phyloP scores from a whole-genome alignment of 1,140 invertebrate species.

The Leptinotarsa lineolata region DNA sequence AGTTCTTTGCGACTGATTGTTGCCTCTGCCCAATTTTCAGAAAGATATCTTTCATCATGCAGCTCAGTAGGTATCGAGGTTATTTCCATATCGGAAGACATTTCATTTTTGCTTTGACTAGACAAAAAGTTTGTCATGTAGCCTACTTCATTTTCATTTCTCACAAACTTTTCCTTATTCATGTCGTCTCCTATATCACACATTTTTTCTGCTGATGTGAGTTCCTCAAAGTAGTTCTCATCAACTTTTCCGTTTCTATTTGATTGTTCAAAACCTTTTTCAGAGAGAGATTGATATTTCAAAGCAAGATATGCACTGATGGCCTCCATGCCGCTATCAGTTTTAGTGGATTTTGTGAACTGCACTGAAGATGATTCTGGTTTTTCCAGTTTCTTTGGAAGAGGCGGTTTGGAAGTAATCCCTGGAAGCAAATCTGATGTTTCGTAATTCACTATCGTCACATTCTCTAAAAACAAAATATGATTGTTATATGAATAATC shows the following conservation, averaged over 20 bases:
- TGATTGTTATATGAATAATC: not conserved
- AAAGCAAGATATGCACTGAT: slow-evolving; percentile 41
- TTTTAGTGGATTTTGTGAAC: slow-evolving; percentile 12
- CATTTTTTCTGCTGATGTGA: too few species aligned
- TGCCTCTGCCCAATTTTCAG: slow-evolving; percentile 14
- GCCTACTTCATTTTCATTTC: not conserved
- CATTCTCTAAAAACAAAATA: not conserved
- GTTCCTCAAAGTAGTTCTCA: not conserved
- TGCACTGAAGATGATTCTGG: not conserved
- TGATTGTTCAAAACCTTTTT: not conserved
- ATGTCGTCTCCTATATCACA: not conserved
- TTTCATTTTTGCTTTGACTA: not conserved
- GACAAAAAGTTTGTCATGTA: not conserved
- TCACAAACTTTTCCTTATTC: not conserved
- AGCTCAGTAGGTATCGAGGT: not conserved
- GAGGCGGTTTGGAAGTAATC: slow-evolving; percentile 41
- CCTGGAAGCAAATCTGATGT: slow-evolving; percentile 34
- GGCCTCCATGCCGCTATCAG: slow-evolving; percentile 24
- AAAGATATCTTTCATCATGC: not conserved
- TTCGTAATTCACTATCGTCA: not conserved
- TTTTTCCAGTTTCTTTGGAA: slow-evolving; percentile 38
- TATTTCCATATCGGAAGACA: not conserved
- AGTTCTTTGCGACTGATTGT: slow-evolving; percentile 31
- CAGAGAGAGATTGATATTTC: slow-evolving; percentile 33
- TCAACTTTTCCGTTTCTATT: not conserved